Evolutionary conservation across 2,113 vertebrate genomes (phyloP).

Genomic region (Mesitornis unicolor): DNA sequence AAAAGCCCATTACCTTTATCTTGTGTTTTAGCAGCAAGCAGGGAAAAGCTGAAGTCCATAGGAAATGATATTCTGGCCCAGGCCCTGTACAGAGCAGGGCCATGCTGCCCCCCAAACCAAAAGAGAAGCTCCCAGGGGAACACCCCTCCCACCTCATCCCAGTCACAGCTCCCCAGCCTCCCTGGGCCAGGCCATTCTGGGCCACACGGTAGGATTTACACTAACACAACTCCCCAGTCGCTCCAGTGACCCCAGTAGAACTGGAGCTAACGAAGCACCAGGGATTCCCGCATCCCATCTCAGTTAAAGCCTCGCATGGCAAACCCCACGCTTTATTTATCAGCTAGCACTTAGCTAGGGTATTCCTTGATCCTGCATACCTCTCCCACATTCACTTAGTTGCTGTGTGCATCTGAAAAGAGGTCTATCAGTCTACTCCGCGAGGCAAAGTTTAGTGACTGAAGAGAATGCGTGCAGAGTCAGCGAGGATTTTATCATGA

Average conservation of each 20-base stretch:
- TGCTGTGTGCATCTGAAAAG: not conserved
- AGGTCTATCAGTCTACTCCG: not conserved
- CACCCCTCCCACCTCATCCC: not conserved
- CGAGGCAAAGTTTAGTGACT: not conserved
- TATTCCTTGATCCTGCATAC: not conserved
- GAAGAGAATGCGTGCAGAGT: not conserved
- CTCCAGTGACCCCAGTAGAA: not conserved
- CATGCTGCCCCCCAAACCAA: not conserved
- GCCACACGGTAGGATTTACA: not conserved
- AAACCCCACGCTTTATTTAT: not conserved
- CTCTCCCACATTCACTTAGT: not conserved
- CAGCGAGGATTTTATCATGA: not conserved
- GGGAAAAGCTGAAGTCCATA: not conserved
- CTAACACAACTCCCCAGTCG: not conserved
- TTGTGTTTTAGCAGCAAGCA: not conserved
- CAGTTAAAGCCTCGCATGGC: not conserved
- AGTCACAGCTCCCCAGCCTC: not conserved
- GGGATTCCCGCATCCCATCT: fast-evolving
- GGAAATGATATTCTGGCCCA: not conserved
- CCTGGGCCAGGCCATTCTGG: not conserved
- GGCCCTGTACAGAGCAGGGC: not conserved
- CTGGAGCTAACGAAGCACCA: not conserved
- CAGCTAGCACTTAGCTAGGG: not conserved
- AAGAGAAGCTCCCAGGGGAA: not conserved
- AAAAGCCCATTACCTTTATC: not conserved